phyloP scores from a whole-genome alignment of 2,113 vertebrate species.

The Pelmatolapia mariae region DNA sequence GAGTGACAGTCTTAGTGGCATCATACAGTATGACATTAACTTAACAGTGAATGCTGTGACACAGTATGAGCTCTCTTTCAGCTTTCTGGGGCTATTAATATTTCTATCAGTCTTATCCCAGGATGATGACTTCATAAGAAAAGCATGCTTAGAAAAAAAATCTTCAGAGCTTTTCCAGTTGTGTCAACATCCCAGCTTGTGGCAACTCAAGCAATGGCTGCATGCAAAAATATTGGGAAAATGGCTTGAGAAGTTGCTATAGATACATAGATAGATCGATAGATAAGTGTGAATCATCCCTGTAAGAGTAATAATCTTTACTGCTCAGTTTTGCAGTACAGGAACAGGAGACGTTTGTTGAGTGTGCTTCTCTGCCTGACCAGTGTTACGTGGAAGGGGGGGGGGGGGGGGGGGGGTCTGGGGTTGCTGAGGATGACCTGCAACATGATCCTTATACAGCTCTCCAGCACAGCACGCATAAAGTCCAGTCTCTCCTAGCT shows the following conservation, averaged over 20 bases:
- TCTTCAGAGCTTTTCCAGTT: neutral
- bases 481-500: neutral
- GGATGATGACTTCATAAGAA: neutral
- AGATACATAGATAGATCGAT: neutral
- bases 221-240: neutral
- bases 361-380: neutral
- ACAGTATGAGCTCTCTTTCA: slow-evolving; percentile 11
- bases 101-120: neutral
- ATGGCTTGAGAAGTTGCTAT: neutral
- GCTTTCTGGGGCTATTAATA: slow-evolving; percentile 4
- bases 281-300: neutral
- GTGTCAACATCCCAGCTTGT: neutral
- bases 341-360: neutral
- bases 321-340: neutral
- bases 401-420: neutral
- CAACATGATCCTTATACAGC: neutral
- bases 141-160: neutral
- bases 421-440: neutral
- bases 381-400: neutral
- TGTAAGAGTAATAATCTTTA: neutral
- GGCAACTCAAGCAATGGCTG: neutral
- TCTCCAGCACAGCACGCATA: neutral
- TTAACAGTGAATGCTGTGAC: slow-evolving; percentile 21
- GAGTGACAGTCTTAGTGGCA: slow-evolving; percentile 4
- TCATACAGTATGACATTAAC: slow-evolving; percentile 24